Conservation (phyloP, 1,140 invertebrate genomes). For the Pemphigus obesinymphae region DNA sequence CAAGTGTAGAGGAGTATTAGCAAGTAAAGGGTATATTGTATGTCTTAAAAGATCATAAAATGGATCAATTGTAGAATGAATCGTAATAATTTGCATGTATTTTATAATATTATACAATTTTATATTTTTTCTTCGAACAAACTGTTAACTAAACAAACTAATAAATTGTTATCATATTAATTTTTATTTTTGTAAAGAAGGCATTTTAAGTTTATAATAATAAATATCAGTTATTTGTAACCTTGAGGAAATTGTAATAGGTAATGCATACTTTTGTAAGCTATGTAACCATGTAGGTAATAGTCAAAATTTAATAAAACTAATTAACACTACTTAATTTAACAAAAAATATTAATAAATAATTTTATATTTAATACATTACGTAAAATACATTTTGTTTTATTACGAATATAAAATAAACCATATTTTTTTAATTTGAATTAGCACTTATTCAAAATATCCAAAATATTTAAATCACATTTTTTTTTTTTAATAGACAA, state of each 20-base stretch:
- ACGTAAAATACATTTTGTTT: too few relatives aligned
- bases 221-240: conserved; percentile 3
- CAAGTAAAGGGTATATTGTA: conserved; percentile 76
- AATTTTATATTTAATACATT: too few relatives aligned
- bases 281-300: background rate
- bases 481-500: too few relatives aligned
- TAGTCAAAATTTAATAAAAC: too few relatives aligned
- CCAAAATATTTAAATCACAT: too few relatives aligned
- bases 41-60: conserved; percentile 40
- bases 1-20: conserved; percentile 82
- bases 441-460: too few relatives aligned
- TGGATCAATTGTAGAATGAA: background rate
- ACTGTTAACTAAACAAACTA: conserved; percentile 8
- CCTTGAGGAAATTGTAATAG: background rate
- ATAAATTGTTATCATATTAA: conserved; percentile 11
- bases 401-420: too few relatives aligned
- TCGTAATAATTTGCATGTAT: background rate
- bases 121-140: conserved; percentile 20
- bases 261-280: background rate
- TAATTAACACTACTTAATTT: too few relatives aligned
- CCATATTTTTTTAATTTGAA: too few relatives aligned
- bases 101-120: conserved; percentile 8
- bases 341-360: too few relatives aligned
- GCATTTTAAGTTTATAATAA: background rate
- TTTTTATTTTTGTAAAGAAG: conserved; percentile 25